Conservation (phyloP, 2,797 vertebrate genomes). For the Syndactyla subalaris region DNA sequence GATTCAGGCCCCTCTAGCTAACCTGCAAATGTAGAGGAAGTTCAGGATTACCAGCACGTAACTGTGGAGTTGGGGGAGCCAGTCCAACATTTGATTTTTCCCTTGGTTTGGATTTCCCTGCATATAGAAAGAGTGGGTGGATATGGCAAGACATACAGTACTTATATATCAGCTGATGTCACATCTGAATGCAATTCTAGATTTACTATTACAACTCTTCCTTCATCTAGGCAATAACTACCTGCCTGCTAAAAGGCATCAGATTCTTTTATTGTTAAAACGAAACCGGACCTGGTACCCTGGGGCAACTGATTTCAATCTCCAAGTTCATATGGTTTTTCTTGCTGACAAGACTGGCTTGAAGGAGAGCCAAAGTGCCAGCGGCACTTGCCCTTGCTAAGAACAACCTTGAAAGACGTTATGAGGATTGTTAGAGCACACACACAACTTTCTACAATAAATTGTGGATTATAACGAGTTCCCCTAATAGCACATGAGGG, state of each 20-base stretch:
- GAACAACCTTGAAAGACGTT: conserved; percentile 43
- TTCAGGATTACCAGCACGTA: neutral
- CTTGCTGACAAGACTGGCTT: conserved; percentile 72
- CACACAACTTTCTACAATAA: neutral
- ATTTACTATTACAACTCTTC: conserved; percentile 68
- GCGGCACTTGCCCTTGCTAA: conserved; percentile 61
- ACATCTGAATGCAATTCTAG: conserved; percentile 67
- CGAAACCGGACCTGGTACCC: conserved; percentile 69
- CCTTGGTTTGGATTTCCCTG: conserved; percentile 45
- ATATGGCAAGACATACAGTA: conserved; percentile 24
- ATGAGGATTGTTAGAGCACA: neutral
- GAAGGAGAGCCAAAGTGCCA: conserved; percentile 71
- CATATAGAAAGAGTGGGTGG: conserved; percentile 62
- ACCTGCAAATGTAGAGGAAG: conserved; percentile 9
- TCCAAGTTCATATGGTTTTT: conserved; percentile 70
- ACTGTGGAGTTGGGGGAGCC: conserved; percentile 38
- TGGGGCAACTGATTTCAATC: conserved; percentile 74
- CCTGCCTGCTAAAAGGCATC: conserved; percentile 70
- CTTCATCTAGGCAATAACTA: conserved; percentile 69
- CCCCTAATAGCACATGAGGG: neutral
- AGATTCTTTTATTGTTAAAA: conserved; percentile 67
- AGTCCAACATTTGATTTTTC: neutral
- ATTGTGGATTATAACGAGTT: neutral
- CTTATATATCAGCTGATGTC: conserved; percentile 59
- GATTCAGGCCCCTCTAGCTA: conserved; percentile 47